A percentile compares a stretch with the other conserved stretches of the same genome.
Conservation (phyloP, 2,888 invertebrate species). For the Ormyrus pomaceus region DNA sequence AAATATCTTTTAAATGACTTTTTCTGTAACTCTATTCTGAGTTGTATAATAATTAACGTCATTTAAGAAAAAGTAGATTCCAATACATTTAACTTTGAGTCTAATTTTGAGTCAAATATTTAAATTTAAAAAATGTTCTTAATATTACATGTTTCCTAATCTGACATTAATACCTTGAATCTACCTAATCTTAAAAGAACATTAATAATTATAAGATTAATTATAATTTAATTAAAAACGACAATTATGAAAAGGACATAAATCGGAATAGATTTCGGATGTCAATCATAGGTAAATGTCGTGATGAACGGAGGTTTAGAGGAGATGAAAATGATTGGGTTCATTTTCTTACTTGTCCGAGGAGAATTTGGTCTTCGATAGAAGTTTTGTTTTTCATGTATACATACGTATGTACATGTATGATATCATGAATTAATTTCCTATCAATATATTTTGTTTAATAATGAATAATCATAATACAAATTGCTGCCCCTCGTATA, state of each 20-base stretch:
- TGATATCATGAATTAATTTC: too few relatives aligned
- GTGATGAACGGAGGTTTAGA: not conserved
- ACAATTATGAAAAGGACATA: constrained; percentile 28
- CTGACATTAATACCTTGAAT: constrained; percentile 6
- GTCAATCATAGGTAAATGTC: not conserved
- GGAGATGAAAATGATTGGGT: constrained; percentile 2
- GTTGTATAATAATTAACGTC: constrained; percentile 24
- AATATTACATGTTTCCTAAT: not conserved
- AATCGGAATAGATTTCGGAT: not conserved
- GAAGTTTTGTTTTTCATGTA: not conserved
- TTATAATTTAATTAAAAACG: constrained; percentile 36
- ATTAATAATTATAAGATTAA: constrained; percentile 30
- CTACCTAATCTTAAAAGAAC: constrained; percentile 16
- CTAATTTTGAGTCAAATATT: not conserved
- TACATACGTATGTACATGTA: too few relatives aligned
- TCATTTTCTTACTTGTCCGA: constrained; percentile 20
- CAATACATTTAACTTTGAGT: not conserved
- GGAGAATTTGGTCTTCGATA: constrained; percentile 46
- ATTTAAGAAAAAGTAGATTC: constrained; percentile 34
- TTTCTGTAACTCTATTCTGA: constrained; percentile 29
- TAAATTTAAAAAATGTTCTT: not conserved
- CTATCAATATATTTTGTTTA: constrained; percentile 16
- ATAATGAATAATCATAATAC: constrained; percentile 1
- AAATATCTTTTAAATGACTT: not conserved
- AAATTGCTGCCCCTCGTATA: too few relatives aligned